Base-by-base conservation (phyloP, 1,140 invertebrate genomes). In the Drosophila aff. region DNA sequence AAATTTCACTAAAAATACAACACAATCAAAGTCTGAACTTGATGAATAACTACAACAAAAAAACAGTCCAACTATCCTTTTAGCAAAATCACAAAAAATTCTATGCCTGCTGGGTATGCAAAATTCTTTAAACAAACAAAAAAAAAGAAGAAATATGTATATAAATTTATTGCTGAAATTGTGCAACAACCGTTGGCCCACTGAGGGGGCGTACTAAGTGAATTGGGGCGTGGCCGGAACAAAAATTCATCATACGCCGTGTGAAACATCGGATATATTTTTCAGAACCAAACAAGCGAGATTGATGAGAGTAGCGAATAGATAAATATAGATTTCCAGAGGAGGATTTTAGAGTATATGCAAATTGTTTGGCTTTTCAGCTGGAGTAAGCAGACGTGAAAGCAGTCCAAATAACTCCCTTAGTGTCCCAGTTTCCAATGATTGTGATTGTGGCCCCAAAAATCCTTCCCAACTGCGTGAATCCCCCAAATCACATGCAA, bases 361-460 rank as follows among this genome's bases (percentile, higher is more conserved):
- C 58, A 86, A 80, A 82, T 76, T 73, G 41, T 52, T 53, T 64
- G 33, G 46, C 52, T 58, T 82, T 79, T 62, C 50, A 64, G 71
- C 66, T 46, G 60, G 69, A 64, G 74, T 59, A 63, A 84, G 71
- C 74, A 73, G 83, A 84, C 73, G 69, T 67, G 72, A 76, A 75
- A 78, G 64, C 53, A 79, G 50, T 38, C 40, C 38, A 79, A 72
- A 58, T 50, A 83, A 49, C 31, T 53, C 18, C 2, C 43, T 36
- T 1, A 0, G 16, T 41, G 13, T 47, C 18, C 46, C 60, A 62
- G 23, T 28, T 58, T 38, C 47, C 71, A 69, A 23, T 50, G 47
- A 46, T 53, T 52, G 53, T 50, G 47, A 46, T 53, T 52, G 53
- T 26, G 44, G 40, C 46, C 59, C 62, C 38, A 38, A 55, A 80